These are phyloP conservation scores for Chironomus tentans DNA, from an alignment of 2,888 invertebrate species.

Conservation along the genomic window DNA sequence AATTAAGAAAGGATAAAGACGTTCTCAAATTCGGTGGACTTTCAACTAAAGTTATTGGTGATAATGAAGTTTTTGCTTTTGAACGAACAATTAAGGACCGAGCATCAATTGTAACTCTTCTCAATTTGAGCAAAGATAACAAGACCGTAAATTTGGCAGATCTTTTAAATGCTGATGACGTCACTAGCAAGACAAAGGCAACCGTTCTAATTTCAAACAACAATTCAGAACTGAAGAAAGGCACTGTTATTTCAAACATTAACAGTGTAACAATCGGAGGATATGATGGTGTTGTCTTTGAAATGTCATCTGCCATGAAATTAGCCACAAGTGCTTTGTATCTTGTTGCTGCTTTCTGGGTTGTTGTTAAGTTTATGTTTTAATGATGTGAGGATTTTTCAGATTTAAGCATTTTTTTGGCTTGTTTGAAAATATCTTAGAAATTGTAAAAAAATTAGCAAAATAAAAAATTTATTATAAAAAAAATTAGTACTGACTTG, in stretches of 20 bases:
- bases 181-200: conserved; percentile 38
- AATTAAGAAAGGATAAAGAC: conserved; percentile 41
- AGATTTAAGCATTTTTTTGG: no score
- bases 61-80: background rate
- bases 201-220: background rate
- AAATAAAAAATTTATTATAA: no score
- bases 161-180: conserved; percentile 42
- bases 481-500: no score
- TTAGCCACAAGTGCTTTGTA: background rate
- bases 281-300: conserved; percentile 18
- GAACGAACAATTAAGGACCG: conserved; percentile 30
- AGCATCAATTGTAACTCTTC: conserved; percentile 36
- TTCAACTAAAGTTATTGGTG: conserved; percentile 30
- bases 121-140: conserved; percentile 42
- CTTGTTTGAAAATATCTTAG: no score
- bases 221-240: background rate
- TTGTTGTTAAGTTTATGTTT: background rate
- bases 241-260: background rate
- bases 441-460: no score
- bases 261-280: background rate
- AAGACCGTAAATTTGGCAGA: conserved; percentile 40
- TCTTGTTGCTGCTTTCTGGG: background rate
- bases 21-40: conserved; percentile 29
- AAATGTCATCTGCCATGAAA: conserved; percentile 7
- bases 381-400: background rate